These are phyloP conservation scores for Sparus aurata DNA, from an alignment of 2,797 vertebrate genomes.

Conservation along the genomic window DNA sequence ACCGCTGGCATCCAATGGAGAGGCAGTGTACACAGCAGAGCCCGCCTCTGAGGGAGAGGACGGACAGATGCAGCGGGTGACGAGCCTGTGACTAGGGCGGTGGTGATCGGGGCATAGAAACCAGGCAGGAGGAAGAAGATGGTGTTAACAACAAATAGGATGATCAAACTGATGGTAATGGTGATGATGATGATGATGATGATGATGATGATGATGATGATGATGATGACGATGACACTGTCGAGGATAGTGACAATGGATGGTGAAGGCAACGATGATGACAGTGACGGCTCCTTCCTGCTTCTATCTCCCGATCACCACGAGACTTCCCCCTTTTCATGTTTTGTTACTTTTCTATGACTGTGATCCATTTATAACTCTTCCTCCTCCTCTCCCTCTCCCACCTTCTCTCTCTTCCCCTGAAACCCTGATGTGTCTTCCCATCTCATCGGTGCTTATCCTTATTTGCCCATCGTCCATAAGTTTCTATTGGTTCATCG, in stretches of 20 bases:
- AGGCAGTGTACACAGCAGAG: slow-evolving; percentile 89
- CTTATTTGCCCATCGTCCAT: slow-evolving; percentile 65
- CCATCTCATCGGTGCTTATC: slow-evolving; percentile 75
- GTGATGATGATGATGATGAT: slow-evolving; percentile 37
- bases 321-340: slow-evolving; percentile 73
- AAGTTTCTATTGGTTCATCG: slow-evolving; percentile 72
- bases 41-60: slow-evolving; percentile 90
- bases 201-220: slow-evolving; percentile 26
- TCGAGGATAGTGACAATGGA: slow-evolving; percentile 22
- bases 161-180: slow-evolving; percentile 45
- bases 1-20: slow-evolving; percentile 88
- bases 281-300: slow-evolving; percentile 81
- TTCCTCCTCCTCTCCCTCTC: slow-evolving; percentile 55
- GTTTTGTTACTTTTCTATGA: slow-evolving; percentile 80
- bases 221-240: slow-evolving; percentile 1
- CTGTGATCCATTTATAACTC: slow-evolving; percentile 73
- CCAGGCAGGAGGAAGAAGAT: slow-evolving; percentile 77
- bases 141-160: slow-evolving; percentile 28
- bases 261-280: slow-evolving; percentile 42
- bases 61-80: slow-evolving; percentile 97
- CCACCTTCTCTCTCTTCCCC: slow-evolving; percentile 38
- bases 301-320: slow-evolving; percentile 86
- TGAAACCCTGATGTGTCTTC: slow-evolving; percentile 68
- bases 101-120: slow-evolving; percentile 88
- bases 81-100: slow-evolving; percentile 95